Conservation (phyloP, 2,888 invertebrate species). For the Galerucella nymphaeae region DNA sequence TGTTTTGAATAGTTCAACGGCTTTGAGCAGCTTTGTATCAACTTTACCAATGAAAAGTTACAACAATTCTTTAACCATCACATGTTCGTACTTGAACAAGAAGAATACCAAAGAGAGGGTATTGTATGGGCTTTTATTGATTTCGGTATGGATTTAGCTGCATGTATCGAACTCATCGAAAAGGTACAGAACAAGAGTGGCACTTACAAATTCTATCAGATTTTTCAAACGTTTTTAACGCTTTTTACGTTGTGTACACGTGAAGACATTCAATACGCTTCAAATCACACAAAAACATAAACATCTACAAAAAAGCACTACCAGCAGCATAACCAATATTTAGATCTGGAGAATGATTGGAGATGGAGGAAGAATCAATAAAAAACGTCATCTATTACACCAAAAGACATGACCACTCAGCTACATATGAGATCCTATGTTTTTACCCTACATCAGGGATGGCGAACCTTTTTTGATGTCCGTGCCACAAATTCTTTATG, state of each 20-base stretch:
- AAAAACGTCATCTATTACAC: too few species aligned
- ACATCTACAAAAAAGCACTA: neutral
- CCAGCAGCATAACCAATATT: neutral
- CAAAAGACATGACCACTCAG: too few species aligned
- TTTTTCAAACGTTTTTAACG: constrained; percentile 11
- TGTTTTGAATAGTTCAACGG: constrained; percentile 78
- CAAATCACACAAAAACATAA: constrained; percentile 1
- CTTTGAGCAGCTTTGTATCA: constrained; percentile 94
- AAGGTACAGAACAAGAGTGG: constrained; percentile 68
- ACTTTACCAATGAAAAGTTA: constrained; percentile 93
- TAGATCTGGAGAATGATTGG: neutral
- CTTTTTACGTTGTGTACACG: constrained; percentile 2
- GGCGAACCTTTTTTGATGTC: too few species aligned
- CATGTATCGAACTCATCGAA: constrained; percentile 84
- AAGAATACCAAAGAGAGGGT: constrained; percentile 91
- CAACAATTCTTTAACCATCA: constrained; percentile 96
- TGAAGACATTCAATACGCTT: neutral
- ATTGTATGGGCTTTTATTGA: constrained; percentile 94
- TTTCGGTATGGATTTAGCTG: constrained; percentile 91
- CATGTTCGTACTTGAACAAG: constrained; percentile 95
- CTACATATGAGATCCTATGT: too few species aligned
- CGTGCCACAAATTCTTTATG: too few species aligned
- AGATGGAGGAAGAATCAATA: too few species aligned
- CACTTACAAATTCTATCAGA: neutral
- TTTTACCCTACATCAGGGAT: too few species aligned